Percentiles rank a stretch among this genome's conserved stretches.
These are phyloP conservation scores for Drosophila watanabei DNA, from an alignment of 1,140 invertebrate species.

Conservation along the genomic window DNA sequence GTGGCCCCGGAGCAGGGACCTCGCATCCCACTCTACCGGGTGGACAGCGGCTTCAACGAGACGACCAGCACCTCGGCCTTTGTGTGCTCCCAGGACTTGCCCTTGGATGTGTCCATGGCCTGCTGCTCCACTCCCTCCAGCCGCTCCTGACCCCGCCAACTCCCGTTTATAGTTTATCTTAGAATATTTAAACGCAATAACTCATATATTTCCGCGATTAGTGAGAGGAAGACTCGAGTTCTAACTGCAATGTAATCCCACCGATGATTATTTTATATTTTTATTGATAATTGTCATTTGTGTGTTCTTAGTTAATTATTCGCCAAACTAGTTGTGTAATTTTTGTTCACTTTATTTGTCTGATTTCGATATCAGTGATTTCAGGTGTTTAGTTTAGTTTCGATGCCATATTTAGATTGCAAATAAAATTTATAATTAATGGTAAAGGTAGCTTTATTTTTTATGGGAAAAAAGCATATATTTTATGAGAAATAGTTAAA, in stretches of 20 bases:
- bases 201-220: conserved; percentile 27
- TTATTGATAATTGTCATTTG: conserved; percentile 7
- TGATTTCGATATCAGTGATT: neutral
- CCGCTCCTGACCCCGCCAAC: conserved; percentile 44
- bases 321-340: conserved; percentile 45
- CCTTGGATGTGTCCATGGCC: conserved; percentile 69
- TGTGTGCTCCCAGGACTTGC: conserved; percentile 60
- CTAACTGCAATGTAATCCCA: conserved; percentile 37
- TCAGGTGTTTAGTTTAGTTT: conserved; percentile 5
- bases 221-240: conserved; percentile 37
- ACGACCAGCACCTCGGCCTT: conserved; percentile 71
- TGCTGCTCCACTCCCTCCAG: conserved; percentile 79
- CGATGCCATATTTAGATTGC: conserved; percentile 8
- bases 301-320: conserved; percentile 27
- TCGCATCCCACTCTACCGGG: conserved; percentile 60
- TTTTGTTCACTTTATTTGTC: neutral
- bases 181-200: conserved; percentile 59
- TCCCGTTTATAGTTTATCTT: conserved; percentile 11
- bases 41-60: conserved; percentile 85
- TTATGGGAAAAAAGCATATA: too few relatives aligned
- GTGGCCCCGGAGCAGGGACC: conserved; percentile 4
- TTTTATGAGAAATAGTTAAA: too few relatives aligned
- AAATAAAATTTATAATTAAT: neutral
- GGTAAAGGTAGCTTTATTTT: neutral
- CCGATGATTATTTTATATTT: conserved; percentile 36